phyloP scores from a whole-genome alignment of 2,888 invertebrate genomes.

The Apoda limacodes region DNA sequence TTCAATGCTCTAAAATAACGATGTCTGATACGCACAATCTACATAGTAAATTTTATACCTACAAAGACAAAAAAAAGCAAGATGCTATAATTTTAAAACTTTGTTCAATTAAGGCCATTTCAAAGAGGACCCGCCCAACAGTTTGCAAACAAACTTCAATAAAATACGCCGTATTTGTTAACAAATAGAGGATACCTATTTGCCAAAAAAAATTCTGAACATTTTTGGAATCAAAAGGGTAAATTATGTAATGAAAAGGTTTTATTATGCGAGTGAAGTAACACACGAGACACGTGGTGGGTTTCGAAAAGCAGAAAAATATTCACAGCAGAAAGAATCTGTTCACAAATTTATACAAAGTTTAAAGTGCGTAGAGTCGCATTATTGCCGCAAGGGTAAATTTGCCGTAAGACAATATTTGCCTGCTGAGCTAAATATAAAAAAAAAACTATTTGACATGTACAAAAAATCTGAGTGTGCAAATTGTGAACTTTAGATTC shows the following conservation, averaged over 20 bases:
- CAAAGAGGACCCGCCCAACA: conserved; percentile 7
- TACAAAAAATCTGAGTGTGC: conserved; percentile 13
- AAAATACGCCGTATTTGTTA: conserved; percentile 5
- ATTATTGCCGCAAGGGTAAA: conserved; percentile 18
- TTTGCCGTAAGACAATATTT: conserved; percentile 14
- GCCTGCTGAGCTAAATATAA: conserved; percentile 16
- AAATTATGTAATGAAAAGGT: conserved; percentile 17
- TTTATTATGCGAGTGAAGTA: conserved; percentile 16
- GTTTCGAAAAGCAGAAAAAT: too few species aligned
- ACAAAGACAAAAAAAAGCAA: conserved; percentile 7
- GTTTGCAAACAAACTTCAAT: conserved; percentile 5
- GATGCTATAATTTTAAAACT: conserved; percentile 10
- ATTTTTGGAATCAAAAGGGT: conserved; percentile 12
- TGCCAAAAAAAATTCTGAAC: conserved; percentile 10
- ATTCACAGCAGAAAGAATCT: conserved; percentile 17
- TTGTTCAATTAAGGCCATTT: conserved; percentile 8
- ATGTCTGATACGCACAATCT: conserved; percentile 8
- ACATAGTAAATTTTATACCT: conserved; percentile 11
- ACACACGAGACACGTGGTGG: conserved; percentile 21
- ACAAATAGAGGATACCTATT: conserved; percentile 7
- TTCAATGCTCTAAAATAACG: conserved; percentile 12
- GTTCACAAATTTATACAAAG: conserved; percentile 22
- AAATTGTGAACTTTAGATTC: conserved; percentile 13
- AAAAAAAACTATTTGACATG: conserved; percentile 17
- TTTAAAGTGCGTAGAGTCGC: conserved; percentile 19